Evolutionary conservation across 2,888 invertebrate species (phyloP), one percentile per base, ranked within the genome.

Genomic region (Linyphia triangularis): DNA sequence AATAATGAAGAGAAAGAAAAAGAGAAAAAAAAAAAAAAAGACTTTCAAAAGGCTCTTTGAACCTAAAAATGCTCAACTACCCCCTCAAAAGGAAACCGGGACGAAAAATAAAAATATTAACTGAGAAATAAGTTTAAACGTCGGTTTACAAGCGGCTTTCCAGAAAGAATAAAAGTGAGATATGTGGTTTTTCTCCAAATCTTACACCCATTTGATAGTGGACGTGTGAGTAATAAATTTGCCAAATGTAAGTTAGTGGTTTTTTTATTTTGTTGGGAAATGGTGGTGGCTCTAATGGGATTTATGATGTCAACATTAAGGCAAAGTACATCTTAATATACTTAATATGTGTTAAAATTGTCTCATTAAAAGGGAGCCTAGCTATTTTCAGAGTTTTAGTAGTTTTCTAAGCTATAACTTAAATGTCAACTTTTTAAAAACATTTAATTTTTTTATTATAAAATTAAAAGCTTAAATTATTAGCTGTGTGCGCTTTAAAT

Each of bases 201-300:
- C 61, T 61, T 24, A 37, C 61, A 24, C 9, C 67, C 33, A 57
- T 57, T 57, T 28, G 37, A n/a, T 61, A 13, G 28, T 28, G 33
- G 70, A 6, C 19, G 22, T 65, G 67, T 43, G 57, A 61, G 82
- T 61, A 77, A 61, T 82, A 82, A 82, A 82, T 82, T 82, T 69
- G 37, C 63, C 40, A 22, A 28, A n/a, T 70, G 61, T 33, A 37
- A 57, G 61, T 82, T 82, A 61, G 26, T 26, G 59, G 22, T 82
- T 82, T 82, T 82, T 70, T 72, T 61, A 72, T 82, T 82, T 82
- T 61, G 24, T 37, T 40, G 67, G n/a, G 65, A 51, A 79, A 65
- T 30, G 28, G 26, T 40, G 67, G n/a, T 43, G 67, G 26, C 24
- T 28, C 67, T 79, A 63, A 63, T 43, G 67, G 65, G 78, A 67